Conservation (phyloP, 2,113 vertebrate genomes). For the Solea senegalensis region DNA sequence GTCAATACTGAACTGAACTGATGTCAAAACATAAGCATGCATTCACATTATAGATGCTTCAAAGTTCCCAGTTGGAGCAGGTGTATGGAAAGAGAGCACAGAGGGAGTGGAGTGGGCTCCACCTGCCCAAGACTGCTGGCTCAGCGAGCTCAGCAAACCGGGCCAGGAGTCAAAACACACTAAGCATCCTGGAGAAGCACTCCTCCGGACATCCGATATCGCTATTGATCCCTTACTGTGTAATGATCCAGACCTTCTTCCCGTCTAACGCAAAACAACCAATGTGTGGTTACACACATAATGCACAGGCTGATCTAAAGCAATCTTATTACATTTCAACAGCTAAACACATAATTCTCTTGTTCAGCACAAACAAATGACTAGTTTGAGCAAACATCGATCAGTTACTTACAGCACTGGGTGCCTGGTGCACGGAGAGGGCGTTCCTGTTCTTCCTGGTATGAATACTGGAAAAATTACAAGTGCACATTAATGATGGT, state of each 20-base stretch:
- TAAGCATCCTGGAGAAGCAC: constrained; percentile 35
- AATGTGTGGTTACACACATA: constrained; percentile 48
- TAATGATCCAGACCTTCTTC: constrained; percentile 24
- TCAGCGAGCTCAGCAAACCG: constrained; percentile 61
- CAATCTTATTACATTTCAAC: constrained; percentile 53
- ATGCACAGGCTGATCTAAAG: constrained; percentile 33
- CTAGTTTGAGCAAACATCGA: constrained; percentile 24
- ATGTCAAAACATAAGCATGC: constrained; percentile 28
- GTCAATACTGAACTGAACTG: constrained; percentile 24
- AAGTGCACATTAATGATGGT: background rate
- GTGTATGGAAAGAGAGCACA: constrained; percentile 30
- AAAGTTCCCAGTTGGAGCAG: constrained; percentile 23
- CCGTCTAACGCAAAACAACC: constrained; percentile 29
- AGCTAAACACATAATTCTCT: constrained; percentile 28
- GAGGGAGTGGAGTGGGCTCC: constrained; percentile 19
- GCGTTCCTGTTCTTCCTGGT: constrained; percentile 91
- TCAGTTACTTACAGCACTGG: constrained; percentile 93
- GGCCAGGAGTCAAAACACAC: constrained; percentile 28
- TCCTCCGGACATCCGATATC: constrained; percentile 57
- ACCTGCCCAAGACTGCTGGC: constrained; percentile 52
- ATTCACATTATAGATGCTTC: constrained; percentile 23
- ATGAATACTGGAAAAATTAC: constrained; percentile 79
- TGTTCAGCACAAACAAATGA: constrained; percentile 35
- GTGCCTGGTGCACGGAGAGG: constrained; percentile 89
- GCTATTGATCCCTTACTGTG: constrained; percentile 59